Base-by-base conservation (phyloP, 2,888 invertebrate species). In the Thera britannica region DNA sequence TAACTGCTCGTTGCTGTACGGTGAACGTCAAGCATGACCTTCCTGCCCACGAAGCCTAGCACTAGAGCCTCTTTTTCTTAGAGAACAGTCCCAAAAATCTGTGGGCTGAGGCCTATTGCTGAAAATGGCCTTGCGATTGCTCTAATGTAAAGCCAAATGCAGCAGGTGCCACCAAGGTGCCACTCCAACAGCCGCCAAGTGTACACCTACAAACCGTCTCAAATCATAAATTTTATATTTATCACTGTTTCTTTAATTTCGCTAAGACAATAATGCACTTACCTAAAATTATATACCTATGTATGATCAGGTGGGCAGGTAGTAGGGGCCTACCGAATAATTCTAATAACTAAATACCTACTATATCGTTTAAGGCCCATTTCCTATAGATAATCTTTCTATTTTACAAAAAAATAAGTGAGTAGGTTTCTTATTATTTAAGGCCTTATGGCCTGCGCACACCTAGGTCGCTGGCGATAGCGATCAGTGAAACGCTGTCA, bases 21-120 rank as follows among this genome's bases (percentile, higher is more conserved):
- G 91, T 90, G 92, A 92, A 91, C 88, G 92, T 89, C 35, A 5
- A 80, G 83, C 78, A 75, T 90, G 91, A 90, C 92, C 92, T 92
- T 92, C 89, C 90, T 88, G 86, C 91, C 90, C 86, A 91, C 89
- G 77, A 77, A 86, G 86, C 89, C 86, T 88, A 85, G 88, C 84
- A 76, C 83, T 84, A 84, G 82, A 88, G 82, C 86, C 87, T 88
- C 86, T 87, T 86, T 88, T 85, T 86, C 87, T 81, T 57, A 57
- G 41, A 44, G 9, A 57, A 7, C 54, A 46, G 9, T 46, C 44
- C 9, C 44, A 46, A 46, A 46, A 46, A 9, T 44, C 44, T 9
- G 44, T 46, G 2, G 9, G 44, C 9, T 1, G 44, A 44, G 23
- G 23, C 8, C 9, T 46, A 9, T 9, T 9, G 52, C 52, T 52